Percentiles rank a stretch among this genome's conserved stretches.
Conservation (phyloP, 2,797 vertebrate species). For the Phataginus tricuspis region DNA sequence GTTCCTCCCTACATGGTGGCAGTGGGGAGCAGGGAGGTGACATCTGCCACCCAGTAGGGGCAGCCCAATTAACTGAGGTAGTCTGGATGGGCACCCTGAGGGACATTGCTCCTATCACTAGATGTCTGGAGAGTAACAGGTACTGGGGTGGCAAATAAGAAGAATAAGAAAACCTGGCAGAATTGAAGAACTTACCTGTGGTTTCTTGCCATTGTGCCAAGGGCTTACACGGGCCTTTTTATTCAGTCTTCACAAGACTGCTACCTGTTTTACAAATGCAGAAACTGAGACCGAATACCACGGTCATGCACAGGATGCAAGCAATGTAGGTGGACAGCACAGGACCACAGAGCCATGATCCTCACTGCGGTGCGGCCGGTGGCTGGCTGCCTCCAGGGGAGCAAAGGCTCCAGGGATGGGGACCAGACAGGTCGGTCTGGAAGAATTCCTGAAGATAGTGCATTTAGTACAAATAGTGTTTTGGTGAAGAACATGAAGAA, state of each 20-base stretch:
- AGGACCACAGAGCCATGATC: background rate
- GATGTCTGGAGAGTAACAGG: background rate
- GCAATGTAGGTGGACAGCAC: background rate
- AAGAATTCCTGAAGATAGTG: background rate
- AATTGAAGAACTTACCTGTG: background rate
- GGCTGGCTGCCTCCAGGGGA: background rate
- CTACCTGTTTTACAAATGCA: background rate
- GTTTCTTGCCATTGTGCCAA: background rate
- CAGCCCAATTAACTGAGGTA: background rate
- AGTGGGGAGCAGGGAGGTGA: background rate
- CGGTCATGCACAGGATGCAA: background rate
- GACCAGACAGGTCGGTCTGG: background rate
- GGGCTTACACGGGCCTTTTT: background rate
- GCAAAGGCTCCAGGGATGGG: background rate
- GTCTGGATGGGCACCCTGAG: background rate
- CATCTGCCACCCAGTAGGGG: rapidly evolving
- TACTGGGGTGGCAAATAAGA: background rate
- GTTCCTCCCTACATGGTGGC: background rate
- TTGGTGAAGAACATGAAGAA: background rate
- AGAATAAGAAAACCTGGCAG: background rate
- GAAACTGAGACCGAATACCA: background rate
- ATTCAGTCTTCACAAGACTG: background rate
- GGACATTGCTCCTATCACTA: background rate
- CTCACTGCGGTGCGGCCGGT: background rate
- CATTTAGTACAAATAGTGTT: background rate